Conservation (phyloP, 2,888 invertebrate species). For the Agrotis clavis region DNA sequence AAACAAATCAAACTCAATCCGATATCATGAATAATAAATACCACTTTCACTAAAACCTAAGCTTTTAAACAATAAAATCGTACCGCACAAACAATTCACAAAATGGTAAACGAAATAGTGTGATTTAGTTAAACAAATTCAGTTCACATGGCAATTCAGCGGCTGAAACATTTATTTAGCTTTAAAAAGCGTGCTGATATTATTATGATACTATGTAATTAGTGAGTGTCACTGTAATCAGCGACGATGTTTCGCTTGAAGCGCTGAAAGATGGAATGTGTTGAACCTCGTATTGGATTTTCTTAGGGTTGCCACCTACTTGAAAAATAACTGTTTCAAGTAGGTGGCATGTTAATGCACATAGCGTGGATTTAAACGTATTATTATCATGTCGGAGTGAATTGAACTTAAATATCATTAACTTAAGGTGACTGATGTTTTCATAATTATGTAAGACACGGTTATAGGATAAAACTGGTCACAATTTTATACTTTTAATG, state of each 20-base stretch:
- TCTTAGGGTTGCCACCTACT: not conserved
- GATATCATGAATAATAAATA: not conserved
- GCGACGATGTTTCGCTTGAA: conserved; percentile 30
- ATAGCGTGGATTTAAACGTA: too few species aligned
- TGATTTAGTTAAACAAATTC: conserved; percentile 44
- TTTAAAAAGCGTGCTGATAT: conserved; percentile 59
- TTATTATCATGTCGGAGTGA: too few species aligned
- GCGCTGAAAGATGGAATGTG: conserved; percentile 40
- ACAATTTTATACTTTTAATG: too few species aligned
- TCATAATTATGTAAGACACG: too few species aligned
- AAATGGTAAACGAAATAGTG: conserved; percentile 30
- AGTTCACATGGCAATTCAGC: conserved; percentile 25
- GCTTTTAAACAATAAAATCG: conserved; percentile 6
- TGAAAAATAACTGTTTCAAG: conserved; percentile 1
- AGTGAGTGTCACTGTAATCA: conserved; percentile 35
- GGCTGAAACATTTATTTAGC: conserved; percentile 48
- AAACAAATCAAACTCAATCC: not conserved
- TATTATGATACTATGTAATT: conserved; percentile 19
- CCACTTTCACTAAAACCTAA: not conserved
- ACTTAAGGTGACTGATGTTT: too few species aligned
- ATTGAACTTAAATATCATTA: too few species aligned
- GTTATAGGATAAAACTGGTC: too few species aligned
- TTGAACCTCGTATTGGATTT: conserved; percentile 17
- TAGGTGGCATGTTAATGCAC: too few species aligned
- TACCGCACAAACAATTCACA: conserved; percentile 6